These are phyloP conservation scores for Andrena bucephala DNA, from an alignment of 2,888 invertebrate genomes.

Conservation along the genomic window DNA sequence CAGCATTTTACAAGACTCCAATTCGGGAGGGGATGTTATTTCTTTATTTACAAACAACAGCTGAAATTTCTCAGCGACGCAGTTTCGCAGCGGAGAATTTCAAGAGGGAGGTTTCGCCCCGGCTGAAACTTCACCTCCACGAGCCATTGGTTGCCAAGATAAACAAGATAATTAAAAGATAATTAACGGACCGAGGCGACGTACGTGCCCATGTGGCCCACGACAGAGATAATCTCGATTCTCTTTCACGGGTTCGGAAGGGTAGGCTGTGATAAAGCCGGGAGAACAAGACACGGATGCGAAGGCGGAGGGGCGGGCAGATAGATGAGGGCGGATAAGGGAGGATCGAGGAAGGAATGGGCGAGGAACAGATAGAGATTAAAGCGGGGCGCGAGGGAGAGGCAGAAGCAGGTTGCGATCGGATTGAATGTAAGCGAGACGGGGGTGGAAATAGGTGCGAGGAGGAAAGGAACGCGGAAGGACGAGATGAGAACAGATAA, in stretches of 20 bases:
- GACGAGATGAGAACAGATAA: slow-evolving; percentile 47
- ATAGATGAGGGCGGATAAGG: slow-evolving; percentile 11
- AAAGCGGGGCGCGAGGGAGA: slow-evolving; percentile 23
- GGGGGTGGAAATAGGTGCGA: not conserved
- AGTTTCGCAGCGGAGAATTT: slow-evolving; percentile 51
- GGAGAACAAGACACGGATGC: slow-evolving; percentile 22
- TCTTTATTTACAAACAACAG: too few species aligned
- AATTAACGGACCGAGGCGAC: slow-evolving; percentile 78
- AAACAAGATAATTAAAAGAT: slow-evolving; percentile 84
- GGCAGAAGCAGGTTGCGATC: slow-evolving; percentile 25
- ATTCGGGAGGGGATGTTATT: too few species aligned
- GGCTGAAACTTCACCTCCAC: not conserved
- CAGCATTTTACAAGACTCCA: too few species aligned
- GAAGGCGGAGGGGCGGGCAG: slow-evolving; percentile 29
- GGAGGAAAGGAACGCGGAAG: slow-evolving; percentile 4
- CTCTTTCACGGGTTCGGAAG: slow-evolving; percentile 44
- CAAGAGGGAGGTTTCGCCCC: slow-evolving; percentile 35
- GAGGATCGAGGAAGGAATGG: not conserved
- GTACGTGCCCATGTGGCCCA: slow-evolving; percentile 71
- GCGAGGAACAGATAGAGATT: slow-evolving; percentile 57
- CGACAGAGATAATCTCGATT: slow-evolving; percentile 62
- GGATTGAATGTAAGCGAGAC: slow-evolving; percentile 40
- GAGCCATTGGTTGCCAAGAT: slow-evolving; percentile 73
- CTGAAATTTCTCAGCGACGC: slow-evolving; percentile 6
- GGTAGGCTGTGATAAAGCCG: slow-evolving; percentile 34